Evolutionary conservation across 1,140 invertebrate genomes (phyloP), one percentile per base, ranked within the genome.

Genomic region (Choristoneura fumiferana): DNA sequence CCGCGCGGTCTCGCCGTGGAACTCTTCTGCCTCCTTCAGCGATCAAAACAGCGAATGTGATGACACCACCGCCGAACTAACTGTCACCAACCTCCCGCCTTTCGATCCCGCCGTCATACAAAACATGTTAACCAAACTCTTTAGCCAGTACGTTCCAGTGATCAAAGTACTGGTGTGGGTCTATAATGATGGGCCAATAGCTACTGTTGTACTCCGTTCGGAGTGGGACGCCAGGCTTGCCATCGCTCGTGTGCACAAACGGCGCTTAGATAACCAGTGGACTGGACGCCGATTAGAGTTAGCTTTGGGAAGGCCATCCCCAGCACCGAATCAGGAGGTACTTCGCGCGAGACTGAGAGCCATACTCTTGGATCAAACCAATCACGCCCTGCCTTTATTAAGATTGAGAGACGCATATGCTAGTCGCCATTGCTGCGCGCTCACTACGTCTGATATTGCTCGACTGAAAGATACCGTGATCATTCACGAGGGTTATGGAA

Each of bases 321-420:
- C 92, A 0, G 91, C 92, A 5, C 93, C 93, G 62, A 92, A 92
- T 10, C 91, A 93, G 63, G 91, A 93, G 40, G 88, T 95, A 0
- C 91, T 90, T 0, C 40, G 92, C 8, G 90, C 78, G 0, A 62
- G 86, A 0, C 73, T 89, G 0, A 62, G 86, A 4, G 83, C 83
- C n/a, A 85, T 89, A 1, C 69, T 92, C 0, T 89, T 92, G 56
- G 91, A 96, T 73, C 94, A 95, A 18, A 93, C 94, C 22, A 92
- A 92, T 0, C 91, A 94, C 63, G 91, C 91, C 57, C 87, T 97
- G 39, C 95, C 95, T 0, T 85, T 97, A 0, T 94, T 96, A 63
- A 93, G 95, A 72, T 94, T 97, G 60, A 91, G 95, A 13, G 95
- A 97, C 77, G 91, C 96, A 58, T 97, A 95, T 86, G 95, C 96